Conservation (phyloP, 2,797 vertebrate genomes). For the Chelon auratus region DNA sequence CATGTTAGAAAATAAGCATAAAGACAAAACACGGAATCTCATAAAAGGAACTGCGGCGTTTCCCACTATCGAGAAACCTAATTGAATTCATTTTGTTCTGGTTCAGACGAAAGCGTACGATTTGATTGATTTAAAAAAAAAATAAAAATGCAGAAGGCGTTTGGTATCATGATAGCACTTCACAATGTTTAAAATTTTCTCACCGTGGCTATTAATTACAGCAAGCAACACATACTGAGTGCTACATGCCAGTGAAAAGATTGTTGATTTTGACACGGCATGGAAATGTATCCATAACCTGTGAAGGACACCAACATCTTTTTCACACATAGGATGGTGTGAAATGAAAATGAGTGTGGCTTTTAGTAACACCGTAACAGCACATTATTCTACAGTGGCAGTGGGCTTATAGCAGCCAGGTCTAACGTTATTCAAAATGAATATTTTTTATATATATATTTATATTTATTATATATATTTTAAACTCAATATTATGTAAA, state of each 20-base stretch:
- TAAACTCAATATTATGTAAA: slow-evolving; percentile 6
- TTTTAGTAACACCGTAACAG: slow-evolving; percentile 22
- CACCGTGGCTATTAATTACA: slow-evolving; percentile 38
- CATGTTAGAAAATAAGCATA: slow-evolving; percentile 47
- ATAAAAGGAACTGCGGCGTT: slow-evolving; percentile 65
- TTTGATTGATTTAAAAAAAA: slow-evolving; percentile 12
- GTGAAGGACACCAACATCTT: slow-evolving; percentile 24
- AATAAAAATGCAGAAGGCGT: slow-evolving; percentile 19
- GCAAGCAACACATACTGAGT: slow-evolving; percentile 21
- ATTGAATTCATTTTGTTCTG: slow-evolving; percentile 25
- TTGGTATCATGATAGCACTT: slow-evolving; percentile 13
- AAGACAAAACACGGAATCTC: slow-evolving; percentile 62
- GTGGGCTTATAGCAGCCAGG: slow-evolving; percentile 8
- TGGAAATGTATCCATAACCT: slow-evolving; percentile 48
- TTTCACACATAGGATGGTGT: slow-evolving; percentile 16
- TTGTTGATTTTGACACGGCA: slow-evolving; percentile 45
- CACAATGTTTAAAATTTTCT: slow-evolving; percentile 10
- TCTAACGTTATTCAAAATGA: slow-evolving; percentile 24
- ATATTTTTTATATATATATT: slow-evolving; percentile 12
- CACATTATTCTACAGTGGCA: slow-evolving; percentile 31
- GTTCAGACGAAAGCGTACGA: slow-evolving; percentile 21
- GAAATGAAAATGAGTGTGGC: slow-evolving; percentile 27
- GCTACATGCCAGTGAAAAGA: slow-evolving; percentile 37
- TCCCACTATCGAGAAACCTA: slow-evolving; percentile 38
- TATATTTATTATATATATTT: too few relatives aligned